phyloP scores from a whole-genome alignment of 2,797 vertebrate species.

The Mastacembelus armatus region DNA sequence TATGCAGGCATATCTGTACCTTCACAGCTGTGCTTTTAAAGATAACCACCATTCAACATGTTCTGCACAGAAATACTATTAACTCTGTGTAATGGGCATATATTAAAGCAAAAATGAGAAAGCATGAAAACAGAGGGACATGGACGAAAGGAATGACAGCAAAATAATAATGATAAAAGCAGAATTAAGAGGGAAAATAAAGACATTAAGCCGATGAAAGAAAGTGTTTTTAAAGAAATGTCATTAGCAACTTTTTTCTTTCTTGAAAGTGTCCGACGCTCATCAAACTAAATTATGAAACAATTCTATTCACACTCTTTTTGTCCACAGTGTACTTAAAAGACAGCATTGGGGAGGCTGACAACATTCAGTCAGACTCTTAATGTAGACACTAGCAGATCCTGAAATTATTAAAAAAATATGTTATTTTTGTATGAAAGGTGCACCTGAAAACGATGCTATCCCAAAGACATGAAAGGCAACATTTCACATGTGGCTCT shows the following conservation, averaged over 20 bases:
- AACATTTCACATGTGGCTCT: not conserved
- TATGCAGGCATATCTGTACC: conserved; percentile 60
- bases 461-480: not conserved
- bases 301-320: conserved; percentile 13
- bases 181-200: conserved; percentile 63
- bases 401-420: no score
- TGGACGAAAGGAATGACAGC: conserved; percentile 47
- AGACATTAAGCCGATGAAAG: conserved; percentile 69
- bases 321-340: not conserved
- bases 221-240: conserved; percentile 40
- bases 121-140: conserved; percentile 45
- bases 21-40: conserved; percentile 81
- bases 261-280: conserved; percentile 43
- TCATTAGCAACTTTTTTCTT: conserved; percentile 59
- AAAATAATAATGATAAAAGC: conserved; percentile 69
- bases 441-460: not conserved
- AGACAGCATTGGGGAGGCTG: not conserved
- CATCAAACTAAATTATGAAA: conserved; percentile 46
- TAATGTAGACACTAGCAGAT: conserved; percentile 1
- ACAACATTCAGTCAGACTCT: conserved; percentile 12
- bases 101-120: conserved; percentile 74
- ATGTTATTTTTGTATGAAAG: not conserved
- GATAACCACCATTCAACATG: conserved; percentile 76
- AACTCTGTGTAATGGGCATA: conserved; percentile 80
- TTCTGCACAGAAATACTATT: conserved; percentile 67